Conservation (phyloP, 1,140 invertebrate genomes). For the Aleiodes sp. region DNA sequence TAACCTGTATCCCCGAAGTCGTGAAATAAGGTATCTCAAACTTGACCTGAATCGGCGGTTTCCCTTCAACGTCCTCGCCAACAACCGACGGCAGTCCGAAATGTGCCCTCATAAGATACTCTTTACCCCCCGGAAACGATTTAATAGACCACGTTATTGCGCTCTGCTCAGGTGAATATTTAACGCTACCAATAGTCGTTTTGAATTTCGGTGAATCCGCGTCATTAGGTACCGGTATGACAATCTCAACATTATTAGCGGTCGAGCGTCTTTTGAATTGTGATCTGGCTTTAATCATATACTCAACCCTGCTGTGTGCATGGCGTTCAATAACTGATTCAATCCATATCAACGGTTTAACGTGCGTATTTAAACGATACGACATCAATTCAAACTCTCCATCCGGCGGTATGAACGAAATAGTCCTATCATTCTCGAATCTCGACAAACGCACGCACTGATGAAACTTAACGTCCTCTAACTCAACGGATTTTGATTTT, state of each 20-base stretch:
- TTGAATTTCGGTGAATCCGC: slow-evolving; percentile 99
- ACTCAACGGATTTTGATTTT: slow-evolving; percentile 98
- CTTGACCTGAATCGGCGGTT: slow-evolving; percentile 98
- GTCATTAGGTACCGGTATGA: slow-evolving; percentile 98
- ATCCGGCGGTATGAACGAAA: slow-evolving; percentile 99
- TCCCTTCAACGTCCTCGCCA: slow-evolving; percentile 94
- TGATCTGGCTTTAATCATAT: slow-evolving; percentile 99
- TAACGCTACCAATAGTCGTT: slow-evolving; percentile 96
- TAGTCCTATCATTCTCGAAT: slow-evolving; percentile 99
- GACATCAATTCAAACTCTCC: slow-evolving; percentile 99
- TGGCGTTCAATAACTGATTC: slow-evolving; percentile 99
- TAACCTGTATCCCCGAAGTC: slow-evolving; percentile 97
- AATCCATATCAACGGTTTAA: slow-evolving; percentile 99
- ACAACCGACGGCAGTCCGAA: slow-evolving; percentile 98
- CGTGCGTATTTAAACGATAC: slow-evolving; percentile 96
- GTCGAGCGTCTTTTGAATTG: slow-evolving; percentile 98
- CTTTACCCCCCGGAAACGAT: slow-evolving; percentile 99
- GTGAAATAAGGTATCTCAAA: slow-evolving; percentile 99
- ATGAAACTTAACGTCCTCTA: slow-evolving; percentile 99
- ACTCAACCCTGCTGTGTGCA: slow-evolving; percentile 97
- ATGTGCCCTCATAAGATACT: slow-evolving; percentile 98
- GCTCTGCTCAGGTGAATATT: slow-evolving; percentile 97
- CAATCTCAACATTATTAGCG: slow-evolving; percentile 99
- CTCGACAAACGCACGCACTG: slow-evolving; percentile 97
- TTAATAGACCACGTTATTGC: slow-evolving; percentile 99